Evolutionary conservation across 1,140 invertebrate genomes (phyloP).

Genomic region (Ips nitidus): DNA sequence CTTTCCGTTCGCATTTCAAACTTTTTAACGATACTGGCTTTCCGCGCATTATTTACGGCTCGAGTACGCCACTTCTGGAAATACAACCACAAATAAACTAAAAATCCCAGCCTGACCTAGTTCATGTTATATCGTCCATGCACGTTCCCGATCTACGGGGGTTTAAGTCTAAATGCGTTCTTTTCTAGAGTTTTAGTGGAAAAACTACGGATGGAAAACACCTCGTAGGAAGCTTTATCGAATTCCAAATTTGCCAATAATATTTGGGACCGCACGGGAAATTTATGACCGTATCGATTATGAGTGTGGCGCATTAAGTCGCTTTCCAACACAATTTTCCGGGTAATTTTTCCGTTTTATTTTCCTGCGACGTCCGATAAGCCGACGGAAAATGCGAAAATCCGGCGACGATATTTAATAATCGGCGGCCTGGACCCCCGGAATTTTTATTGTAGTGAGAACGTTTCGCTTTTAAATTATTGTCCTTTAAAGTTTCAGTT

Average conservation of each 20-base stretch:
- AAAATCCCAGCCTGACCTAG: conserved; percentile 20
- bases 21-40: conserved; percentile 29
- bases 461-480: no score
- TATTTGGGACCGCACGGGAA: conserved; percentile 13
- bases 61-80: conserved; percentile 26
- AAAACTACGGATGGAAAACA: background rate
- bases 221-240: conserved; percentile 8
- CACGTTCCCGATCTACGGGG: background rate
- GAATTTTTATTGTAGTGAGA: no score
- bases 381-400: no score
- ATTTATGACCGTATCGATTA: conserved; percentile 21
- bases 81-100: conserved; percentile 21
- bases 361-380: conserved; percentile 2
- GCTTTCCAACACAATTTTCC: conserved; percentile 20
- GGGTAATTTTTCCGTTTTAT: conserved; percentile 22
- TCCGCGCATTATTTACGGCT: conserved; percentile 27
- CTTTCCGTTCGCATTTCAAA: conserved; percentile 23
- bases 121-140: conserved; percentile 21
- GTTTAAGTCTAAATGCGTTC: background rate
- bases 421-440: no score
- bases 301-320: conserved; percentile 14
- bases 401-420: no score
- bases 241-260: conserved; percentile 18
- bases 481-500: no score
- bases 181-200: background rate